phyloP scores from a whole-genome alignment of 2,113 vertebrate genomes.

The Ptilorrhoa leucosticta region DNA sequence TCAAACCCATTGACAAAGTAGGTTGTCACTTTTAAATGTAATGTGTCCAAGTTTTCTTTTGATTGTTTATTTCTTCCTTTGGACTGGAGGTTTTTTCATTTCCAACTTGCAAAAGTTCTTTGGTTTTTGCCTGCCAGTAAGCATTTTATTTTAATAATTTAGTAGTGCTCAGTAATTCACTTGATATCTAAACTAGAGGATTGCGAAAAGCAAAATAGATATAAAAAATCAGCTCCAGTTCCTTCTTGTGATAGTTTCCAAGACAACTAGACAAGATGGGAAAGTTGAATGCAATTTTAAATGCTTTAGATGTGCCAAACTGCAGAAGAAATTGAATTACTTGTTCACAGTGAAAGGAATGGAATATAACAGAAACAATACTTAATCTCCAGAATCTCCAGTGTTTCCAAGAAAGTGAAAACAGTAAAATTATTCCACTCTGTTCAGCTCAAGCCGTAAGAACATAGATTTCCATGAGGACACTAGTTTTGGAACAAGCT shows the following conservation, averaged over 20 bases:
- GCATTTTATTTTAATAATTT: background rate
- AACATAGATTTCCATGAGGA: background rate
- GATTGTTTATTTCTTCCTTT: background rate
- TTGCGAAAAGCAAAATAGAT: background rate
- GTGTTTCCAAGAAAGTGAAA: background rate
- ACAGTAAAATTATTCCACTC: background rate
- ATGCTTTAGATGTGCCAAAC: background rate
- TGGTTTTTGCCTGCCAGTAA: background rate
- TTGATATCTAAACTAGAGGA: background rate
- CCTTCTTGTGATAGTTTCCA: slow-evolving; percentile 24
- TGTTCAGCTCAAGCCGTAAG: background rate
- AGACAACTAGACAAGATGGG: slow-evolving; percentile 33
- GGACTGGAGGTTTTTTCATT: background rate
- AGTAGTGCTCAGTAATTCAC: background rate
- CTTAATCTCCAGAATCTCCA: background rate
- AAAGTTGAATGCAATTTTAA: background rate
- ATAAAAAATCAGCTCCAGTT: background rate
- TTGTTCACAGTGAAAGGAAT: background rate
- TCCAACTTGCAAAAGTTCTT: background rate
- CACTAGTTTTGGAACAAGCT: background rate
- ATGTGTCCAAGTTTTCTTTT: background rate
- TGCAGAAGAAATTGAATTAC: slow-evolving; percentile 15
- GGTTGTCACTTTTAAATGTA: background rate
- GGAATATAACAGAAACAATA: background rate
- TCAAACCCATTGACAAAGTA: background rate